Evolutionary conservation across 2,797 vertebrate species (phyloP), one percentile per base, ranked within the genome.

Genomic region (Luscinia luscinia): DNA sequence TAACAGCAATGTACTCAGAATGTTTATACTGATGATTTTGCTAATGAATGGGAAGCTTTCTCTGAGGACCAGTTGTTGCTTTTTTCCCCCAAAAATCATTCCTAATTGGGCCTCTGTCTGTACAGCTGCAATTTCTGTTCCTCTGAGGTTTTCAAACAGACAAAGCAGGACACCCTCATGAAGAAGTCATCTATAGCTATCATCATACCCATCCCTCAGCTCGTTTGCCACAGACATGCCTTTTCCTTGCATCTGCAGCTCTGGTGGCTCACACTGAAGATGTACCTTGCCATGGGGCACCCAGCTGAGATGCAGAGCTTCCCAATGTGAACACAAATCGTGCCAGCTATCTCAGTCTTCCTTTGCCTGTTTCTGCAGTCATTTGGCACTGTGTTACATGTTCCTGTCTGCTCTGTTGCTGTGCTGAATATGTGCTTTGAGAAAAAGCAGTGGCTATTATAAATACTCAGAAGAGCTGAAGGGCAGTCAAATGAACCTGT

Each of bases 221-320:
- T 70, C 26, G 1, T 15, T 54, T 43, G 43, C 49, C 45, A 27
- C 1, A 1, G 28, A 30, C 3, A 0, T 46, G 12, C 21, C 24
- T 61, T 66, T 17, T 51, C 15, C 0, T 0, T 17, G n/a, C 38
- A 57, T 28, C 45, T 12, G 15, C 32, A 72, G 15, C 36, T 76
- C 13, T 0, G 0, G 19, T 2, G 5, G 22, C 36, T 74, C 13
- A 30, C 4, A 0, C 17, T 55, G 67, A 67, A 62, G 20, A 24
- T 0, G 0, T 61, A 36, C 45, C n/a, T 58, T 55, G 22, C 14
- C 16, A 11, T 2, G 2, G 10, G 59, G 8, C 40, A 74, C 22
- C 12, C 15, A 43, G 28, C 19, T 28, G 32, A 69, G 45, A 36
- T 17, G 11, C n/a, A 69, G 5, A 24, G 51, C 51, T 67, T 86